phyloP scores from a whole-genome alignment of 2,888 invertebrate species.

The Pogonocherus hispidulus region DNA sequence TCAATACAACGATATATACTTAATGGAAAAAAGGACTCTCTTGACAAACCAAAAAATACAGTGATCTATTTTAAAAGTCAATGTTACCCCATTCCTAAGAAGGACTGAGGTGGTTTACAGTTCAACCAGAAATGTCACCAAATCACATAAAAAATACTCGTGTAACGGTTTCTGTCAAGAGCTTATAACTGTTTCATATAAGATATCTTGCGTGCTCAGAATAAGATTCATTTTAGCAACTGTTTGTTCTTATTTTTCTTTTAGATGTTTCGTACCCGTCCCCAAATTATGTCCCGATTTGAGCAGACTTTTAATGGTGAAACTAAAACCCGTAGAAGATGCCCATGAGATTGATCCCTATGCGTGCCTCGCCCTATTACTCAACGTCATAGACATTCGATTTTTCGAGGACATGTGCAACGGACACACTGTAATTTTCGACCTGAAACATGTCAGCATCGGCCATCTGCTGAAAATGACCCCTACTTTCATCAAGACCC shows the following conservation, averaged over 20 bases:
- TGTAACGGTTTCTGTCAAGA: too few relatives aligned
- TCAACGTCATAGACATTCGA: constrained; percentile 44
- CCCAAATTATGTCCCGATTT: constrained; percentile 68
- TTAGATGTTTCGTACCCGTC: constrained; percentile 49
- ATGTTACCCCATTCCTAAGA: too few relatives aligned
- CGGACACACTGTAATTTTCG: constrained; percentile 38
- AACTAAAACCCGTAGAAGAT: constrained; percentile 54
- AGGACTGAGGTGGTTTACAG: too few relatives aligned
- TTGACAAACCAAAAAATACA: too few relatives aligned
- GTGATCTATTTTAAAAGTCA: too few relatives aligned
- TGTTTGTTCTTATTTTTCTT: constrained; percentile 1
- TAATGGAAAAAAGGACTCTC: too few relatives aligned
- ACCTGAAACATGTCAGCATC: constrained; percentile 36
- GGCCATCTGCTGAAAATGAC: constrained; percentile 39
- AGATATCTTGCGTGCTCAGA: too few relatives aligned
- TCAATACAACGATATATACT: too few relatives aligned
- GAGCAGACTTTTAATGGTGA: constrained; percentile 67
- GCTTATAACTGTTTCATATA: too few relatives aligned
- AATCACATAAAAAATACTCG: too few relatives aligned
- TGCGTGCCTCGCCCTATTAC: constrained; percentile 25
- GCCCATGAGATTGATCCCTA: constrained; percentile 30
- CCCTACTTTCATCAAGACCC: constrained; percentile 37
- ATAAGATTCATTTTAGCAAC: neutral
- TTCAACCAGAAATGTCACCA: too few relatives aligned
- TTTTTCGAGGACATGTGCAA: constrained; percentile 43